These are phyloP conservation scores for Oasisia sp. DNA, from an alignment of 2,888 invertebrate species.

Conservation along the genomic window DNA sequence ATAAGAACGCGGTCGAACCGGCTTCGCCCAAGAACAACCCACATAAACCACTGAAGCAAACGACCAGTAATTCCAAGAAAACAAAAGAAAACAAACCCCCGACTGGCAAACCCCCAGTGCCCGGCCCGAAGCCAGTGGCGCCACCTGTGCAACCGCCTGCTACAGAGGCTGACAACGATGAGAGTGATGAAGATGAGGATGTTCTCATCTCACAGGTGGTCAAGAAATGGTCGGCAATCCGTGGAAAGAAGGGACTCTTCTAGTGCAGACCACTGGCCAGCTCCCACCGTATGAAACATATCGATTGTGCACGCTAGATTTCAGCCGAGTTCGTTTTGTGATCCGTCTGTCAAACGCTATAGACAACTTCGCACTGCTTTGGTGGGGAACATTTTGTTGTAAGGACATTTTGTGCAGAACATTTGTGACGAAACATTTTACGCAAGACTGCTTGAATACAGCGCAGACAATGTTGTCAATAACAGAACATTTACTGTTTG, in stretches of 20 bases:
- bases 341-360: neutral
- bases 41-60: neutral
- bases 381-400: neutral
- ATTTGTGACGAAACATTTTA: neutral
- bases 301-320: conserved; percentile 17
- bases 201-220: conserved; percentile 20
- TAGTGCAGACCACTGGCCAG: neutral
- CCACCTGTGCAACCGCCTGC: neutral
- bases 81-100: neutral
- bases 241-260: conserved; percentile 26
- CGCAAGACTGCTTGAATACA: no score
- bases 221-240: conserved; percentile 24
- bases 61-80: neutral
- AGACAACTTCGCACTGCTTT: neutral
- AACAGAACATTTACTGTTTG: neutral
- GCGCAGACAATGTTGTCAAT: neutral
- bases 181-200: conserved; percentile 26
- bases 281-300: conserved; percentile 3
- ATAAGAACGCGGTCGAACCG: neutral
- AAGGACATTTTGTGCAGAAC: neutral
- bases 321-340: neutral
- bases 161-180: conserved; percentile 14
- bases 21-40: neutral
- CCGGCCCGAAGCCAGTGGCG: neutral
- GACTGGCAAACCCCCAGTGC: neutral